phyloP scores from a whole-genome alignment of 2,888 invertebrate genomes.

The Galerucella calmariensis region DNA sequence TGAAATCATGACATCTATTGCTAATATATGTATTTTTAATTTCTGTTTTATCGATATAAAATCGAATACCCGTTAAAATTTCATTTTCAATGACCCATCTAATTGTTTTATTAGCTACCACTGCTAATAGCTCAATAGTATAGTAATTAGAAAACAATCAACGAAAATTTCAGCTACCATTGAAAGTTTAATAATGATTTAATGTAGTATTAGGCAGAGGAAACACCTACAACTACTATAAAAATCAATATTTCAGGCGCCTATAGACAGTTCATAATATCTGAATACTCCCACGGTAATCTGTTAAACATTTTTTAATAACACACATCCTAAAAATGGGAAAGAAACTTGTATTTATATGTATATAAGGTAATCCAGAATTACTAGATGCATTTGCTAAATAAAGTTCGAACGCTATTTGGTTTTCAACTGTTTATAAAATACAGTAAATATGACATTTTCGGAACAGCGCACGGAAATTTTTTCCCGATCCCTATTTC shows the following conservation, averaged over 20 bases:
- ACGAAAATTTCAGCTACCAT: not conserved
- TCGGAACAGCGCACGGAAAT: no score
- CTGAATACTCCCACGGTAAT: not conserved
- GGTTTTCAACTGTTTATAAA: no score
- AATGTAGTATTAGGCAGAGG: not conserved
- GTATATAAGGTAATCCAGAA: not conserved
- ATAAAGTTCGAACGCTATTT: no score
- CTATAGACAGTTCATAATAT: constrained; percentile 13
- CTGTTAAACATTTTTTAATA: not conserved
- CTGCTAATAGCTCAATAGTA: not conserved
- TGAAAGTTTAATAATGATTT: not conserved
- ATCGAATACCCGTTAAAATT: no score
- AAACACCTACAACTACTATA: constrained; percentile 15
- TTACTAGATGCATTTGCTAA: no score
- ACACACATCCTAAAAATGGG: constrained; percentile 4
- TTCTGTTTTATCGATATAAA: no score
- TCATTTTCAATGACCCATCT: not conserved
- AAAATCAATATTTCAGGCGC: constrained; percentile 24
- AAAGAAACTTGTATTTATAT: not conserved
- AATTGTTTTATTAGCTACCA: not conserved
- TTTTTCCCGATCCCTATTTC: no score
- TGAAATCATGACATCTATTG: no score
- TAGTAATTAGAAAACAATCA: not conserved
- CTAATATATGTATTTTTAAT: no score
- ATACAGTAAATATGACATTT: no score